phyloP scores from a whole-genome alignment of 2,113 vertebrate genomes.

The Campylomormyrus numenius region DNA sequence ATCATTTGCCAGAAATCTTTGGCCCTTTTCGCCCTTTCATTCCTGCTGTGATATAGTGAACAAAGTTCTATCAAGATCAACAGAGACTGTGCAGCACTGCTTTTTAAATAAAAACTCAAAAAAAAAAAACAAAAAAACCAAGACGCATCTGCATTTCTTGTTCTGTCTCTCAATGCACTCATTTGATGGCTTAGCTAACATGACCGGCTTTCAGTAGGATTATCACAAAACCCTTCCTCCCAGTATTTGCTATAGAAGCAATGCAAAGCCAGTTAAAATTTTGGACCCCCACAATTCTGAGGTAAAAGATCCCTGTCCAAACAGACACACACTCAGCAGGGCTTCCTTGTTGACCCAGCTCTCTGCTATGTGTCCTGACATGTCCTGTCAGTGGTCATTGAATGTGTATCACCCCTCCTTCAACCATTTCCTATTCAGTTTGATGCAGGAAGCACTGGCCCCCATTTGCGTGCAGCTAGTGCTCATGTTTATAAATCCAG shows the following conservation, averaged over 20 bases:
- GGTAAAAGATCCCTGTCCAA: background rate
- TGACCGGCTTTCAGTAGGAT: background rate
- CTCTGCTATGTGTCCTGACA: background rate
- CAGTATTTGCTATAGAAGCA: background rate
- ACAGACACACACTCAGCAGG: background rate
- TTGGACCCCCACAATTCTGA: background rate
- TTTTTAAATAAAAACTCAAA: background rate
- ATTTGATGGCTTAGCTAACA: background rate
- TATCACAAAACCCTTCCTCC: background rate
- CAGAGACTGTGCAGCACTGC: background rate
- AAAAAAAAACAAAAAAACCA: background rate
- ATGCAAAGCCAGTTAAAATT: background rate
- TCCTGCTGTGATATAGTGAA: background rate
- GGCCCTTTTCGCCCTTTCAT: background rate
- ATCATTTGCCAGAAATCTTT: background rate
- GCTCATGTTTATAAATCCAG: background rate
- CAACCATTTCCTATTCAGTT: background rate
- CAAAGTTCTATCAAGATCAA: background rate
- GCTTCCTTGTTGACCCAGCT: background rate
- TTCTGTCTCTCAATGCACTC: background rate
- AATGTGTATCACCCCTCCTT: background rate
- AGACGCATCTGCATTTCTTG: background rate
- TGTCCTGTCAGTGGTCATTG: slow-evolving; percentile 1
- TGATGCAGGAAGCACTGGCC: background rate
- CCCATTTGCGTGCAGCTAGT: background rate